These are phyloP conservation scores for Hephaestus fuliginosus DNA, from an alignment of 2,797 vertebrate genomes.

Conservation along the genomic window DNA sequence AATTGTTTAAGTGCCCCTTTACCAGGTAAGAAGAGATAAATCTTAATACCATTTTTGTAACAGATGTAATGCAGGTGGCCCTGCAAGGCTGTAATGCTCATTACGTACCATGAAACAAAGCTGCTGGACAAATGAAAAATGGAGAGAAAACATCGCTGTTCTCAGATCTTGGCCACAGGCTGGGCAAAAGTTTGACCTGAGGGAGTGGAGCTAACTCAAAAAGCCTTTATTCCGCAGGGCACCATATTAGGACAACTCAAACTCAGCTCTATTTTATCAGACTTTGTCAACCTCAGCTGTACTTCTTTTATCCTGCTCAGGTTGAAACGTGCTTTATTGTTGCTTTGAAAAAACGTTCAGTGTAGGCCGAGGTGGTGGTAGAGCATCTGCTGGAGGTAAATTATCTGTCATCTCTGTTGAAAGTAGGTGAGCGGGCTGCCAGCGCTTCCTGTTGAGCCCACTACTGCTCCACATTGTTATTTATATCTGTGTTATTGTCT, in stretches of 20 bases:
- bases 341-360: background rate
- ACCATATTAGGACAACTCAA: background rate
- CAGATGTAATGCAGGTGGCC: background rate
- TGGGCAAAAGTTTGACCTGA: background rate
- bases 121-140: no score
- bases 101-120: background rate
- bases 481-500: background rate
- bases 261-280: background rate
- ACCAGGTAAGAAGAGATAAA: background rate
- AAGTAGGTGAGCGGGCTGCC: background rate
- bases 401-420: background rate
- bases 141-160: no score
- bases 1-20: background rate
- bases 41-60: no score
- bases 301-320: background rate
- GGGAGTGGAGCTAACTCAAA: background rate
- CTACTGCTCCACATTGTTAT: background rate
- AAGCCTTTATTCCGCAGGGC: background rate
- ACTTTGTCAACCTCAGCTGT: background rate
- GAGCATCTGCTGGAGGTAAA: background rate
- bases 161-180: background rate
- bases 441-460: conserved; percentile 11
- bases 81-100: background rate
- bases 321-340: background rate
- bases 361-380: background rate